These are phyloP conservation scores for Lethenteron camtschaticum DNA, from an alignment of 2,113 vertebrate genomes.

Conservation along the genomic window DNA sequence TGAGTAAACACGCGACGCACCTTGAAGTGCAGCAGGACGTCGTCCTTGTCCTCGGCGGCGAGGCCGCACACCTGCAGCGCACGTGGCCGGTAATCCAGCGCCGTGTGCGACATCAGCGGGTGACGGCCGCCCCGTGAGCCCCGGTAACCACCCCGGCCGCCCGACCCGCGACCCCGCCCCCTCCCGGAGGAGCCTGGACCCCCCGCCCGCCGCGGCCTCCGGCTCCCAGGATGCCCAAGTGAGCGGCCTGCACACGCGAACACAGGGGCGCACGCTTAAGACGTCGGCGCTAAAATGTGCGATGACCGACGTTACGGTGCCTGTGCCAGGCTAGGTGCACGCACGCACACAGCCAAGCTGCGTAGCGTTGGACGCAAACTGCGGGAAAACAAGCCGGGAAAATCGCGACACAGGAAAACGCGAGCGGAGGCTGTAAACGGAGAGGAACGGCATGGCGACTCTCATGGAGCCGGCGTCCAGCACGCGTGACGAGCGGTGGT, in stretches of 20 bases:
- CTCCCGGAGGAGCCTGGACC: slow-evolving; percentile 38
- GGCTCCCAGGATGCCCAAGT: slow-evolving; percentile 50
- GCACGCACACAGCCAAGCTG: too few species aligned
- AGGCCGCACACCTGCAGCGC: slow-evolving; percentile 57
- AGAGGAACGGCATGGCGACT: too few species aligned
- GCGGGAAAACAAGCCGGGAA: not conserved
- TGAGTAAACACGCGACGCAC: slow-evolving; percentile 20
- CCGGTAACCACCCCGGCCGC: slow-evolving; percentile 31
- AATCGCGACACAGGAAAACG: too few species aligned
- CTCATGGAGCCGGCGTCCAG: too few species aligned
- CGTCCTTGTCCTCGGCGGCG: slow-evolving; percentile 70
- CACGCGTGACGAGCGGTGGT: too few species aligned
- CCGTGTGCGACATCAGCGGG: slow-evolving; percentile 58
- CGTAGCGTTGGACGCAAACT: too few species aligned
- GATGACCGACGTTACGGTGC: too few species aligned
- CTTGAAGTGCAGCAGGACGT: slow-evolving; percentile 75
- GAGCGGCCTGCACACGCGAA: slow-evolving; percentile 36
- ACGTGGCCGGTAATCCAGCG: slow-evolving; percentile 77
- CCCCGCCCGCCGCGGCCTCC: slow-evolving; percentile 37
- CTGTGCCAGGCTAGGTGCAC: too few species aligned
- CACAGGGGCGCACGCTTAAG: not conserved
- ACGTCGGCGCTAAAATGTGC: too few species aligned
- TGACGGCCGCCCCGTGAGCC: slow-evolving; percentile 44
- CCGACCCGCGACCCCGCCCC: slow-evolving; percentile 45
- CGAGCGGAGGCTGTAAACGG: too few species aligned